Evolutionary conservation across 2,888 invertebrate species (phyloP).

Genomic region (Caenorhabditis sp.): DNA sequence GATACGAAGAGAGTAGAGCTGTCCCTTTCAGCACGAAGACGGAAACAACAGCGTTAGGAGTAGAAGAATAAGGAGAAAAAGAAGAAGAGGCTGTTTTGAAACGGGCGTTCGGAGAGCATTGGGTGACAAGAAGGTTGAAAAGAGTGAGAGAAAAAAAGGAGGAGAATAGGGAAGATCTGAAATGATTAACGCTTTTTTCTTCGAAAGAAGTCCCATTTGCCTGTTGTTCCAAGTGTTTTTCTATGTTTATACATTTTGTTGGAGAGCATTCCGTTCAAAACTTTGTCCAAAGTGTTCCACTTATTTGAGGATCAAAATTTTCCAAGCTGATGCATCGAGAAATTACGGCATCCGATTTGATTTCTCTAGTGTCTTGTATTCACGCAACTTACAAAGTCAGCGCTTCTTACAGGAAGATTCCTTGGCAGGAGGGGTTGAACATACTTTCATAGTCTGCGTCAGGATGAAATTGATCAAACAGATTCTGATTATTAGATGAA

Average conservation of each 20-base stretch:
- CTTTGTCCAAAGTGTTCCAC: too few species aligned
- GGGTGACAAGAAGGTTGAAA: conserved; percentile 59
- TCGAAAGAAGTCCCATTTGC: not conserved
- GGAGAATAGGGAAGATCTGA: conserved; percentile 34
- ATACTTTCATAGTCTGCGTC: too few species aligned
- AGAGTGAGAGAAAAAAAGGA: conserved; percentile 23
- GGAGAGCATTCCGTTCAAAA: conserved; percentile 1
- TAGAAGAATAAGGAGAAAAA: conserved; percentile 41
- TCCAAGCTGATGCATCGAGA: too few species aligned
- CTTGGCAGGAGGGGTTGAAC: too few species aligned
- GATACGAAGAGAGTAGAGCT: conserved; percentile 4
- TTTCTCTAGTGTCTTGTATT: too few species aligned
- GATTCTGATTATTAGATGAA: too few species aligned
- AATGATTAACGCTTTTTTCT: conserved; percentile 55
- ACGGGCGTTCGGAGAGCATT: conserved; percentile 33
- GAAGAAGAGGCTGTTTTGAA: conserved; percentile 56
- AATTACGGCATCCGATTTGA: too few species aligned
- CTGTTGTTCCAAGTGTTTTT: conserved; percentile 4
- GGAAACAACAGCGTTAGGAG: conserved; percentile 38
- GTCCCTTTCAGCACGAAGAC: conserved; percentile 40
- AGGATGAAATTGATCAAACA: too few species aligned
- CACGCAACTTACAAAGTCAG: too few species aligned
- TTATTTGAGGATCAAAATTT: too few species aligned
- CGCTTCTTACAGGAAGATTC: too few species aligned
- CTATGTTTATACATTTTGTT: not conserved